Evolutionary conservation across 2,888 invertebrate genomes (phyloP).

Genomic region (Ophion ventricosus): DNA sequence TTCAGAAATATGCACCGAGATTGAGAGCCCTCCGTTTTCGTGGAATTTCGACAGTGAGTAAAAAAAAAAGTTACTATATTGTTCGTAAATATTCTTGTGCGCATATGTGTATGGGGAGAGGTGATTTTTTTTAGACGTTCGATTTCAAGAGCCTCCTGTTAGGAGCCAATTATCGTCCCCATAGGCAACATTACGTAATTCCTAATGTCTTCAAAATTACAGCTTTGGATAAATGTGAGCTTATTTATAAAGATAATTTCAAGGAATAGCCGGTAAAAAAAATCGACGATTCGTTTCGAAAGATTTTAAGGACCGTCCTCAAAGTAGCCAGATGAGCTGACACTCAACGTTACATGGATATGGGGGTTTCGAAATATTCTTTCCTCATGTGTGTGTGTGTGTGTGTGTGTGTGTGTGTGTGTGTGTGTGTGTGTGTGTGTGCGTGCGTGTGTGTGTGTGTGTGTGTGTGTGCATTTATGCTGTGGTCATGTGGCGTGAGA

Average conservation of each 20-base stretch:
- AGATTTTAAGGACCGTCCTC: neutral
- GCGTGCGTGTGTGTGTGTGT: neutral
- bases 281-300: neutral
- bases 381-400: neutral
- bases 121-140: neutral
- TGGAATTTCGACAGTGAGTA: neutral
- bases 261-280: neutral
- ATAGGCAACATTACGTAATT: neutral
- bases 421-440: neutral
- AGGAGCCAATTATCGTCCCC: neutral
- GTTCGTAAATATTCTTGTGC: neutral
- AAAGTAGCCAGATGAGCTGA: neutral
- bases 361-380: neutral
- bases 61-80: neutral
- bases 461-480: neutral
- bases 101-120: neutral
- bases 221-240: neutral
- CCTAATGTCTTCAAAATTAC: neutral
- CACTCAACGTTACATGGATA: neutral
- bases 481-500: neutral
- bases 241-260: neutral
- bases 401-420: neutral
- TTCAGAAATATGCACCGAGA: slow-evolving; percentile 2
- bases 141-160: too few species aligned
- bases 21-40: neutral